These are phyloP conservation scores for Aphyosemion australe DNA, from an alignment of 2,113 vertebrate genomes.

Conservation along the genomic window DNA sequence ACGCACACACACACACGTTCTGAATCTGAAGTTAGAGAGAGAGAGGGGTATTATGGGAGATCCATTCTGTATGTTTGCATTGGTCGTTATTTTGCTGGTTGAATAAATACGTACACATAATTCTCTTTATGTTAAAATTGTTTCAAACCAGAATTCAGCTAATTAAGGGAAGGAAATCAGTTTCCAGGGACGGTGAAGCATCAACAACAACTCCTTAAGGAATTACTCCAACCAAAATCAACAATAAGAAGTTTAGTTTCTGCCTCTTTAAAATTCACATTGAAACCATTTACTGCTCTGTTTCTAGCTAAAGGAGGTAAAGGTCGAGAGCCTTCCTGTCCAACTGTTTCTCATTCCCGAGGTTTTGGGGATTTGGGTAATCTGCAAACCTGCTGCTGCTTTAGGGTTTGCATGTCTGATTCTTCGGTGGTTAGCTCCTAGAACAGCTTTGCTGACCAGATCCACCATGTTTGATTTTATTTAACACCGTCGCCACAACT, in stretches of 20 bases:
- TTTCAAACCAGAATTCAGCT: too few relatives aligned
- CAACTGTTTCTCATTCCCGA: neutral
- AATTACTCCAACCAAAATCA: neutral
- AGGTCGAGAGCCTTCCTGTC: neutral
- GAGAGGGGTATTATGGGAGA: slow-evolving; percentile 9
- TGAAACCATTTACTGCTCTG: neutral
- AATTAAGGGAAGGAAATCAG: too few relatives aligned
- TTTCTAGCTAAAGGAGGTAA: neutral
- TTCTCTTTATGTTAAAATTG: too few relatives aligned
- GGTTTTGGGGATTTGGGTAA: neutral
- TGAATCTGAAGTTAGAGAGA: slow-evolving; percentile 13
- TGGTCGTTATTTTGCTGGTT: neutral
- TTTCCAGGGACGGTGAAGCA: too few relatives aligned
- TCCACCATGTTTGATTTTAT: neutral
- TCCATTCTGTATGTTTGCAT: slow-evolving; percentile 16
- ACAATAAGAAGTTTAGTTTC: too few relatives aligned
- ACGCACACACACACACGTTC: neutral
- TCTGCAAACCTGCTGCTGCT: neutral
- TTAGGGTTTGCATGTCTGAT: neutral
- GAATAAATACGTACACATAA: neutral
- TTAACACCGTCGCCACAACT: neutral
- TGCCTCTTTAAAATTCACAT: too few relatives aligned
- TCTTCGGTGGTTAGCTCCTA: neutral
- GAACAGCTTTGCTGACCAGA: neutral
- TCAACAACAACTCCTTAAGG: too few relatives aligned